Base-by-base conservation (phyloP, 2,888 invertebrate species). In the Mycalesis mineus region DNA sequence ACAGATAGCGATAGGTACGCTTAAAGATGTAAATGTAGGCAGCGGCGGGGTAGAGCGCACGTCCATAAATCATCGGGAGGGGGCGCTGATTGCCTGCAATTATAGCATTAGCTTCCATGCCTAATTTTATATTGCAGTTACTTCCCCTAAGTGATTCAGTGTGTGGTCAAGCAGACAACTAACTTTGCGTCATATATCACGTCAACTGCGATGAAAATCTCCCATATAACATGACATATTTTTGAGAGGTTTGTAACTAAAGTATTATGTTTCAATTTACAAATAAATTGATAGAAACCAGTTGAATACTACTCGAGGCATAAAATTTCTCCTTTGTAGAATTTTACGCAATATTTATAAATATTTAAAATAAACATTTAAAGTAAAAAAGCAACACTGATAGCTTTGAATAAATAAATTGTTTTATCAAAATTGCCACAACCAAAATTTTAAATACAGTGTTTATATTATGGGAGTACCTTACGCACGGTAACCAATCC, bases 91-190 rank as follows among this genome's bases (percentile, higher is more conserved):
- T 87, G 83, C 82, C 84, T 76, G 73, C 87, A 84, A 88, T 88
- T 89, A 87, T 80, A 78, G 86, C 80, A 85, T 88, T 88, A 87
- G 84, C 82, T 84, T 82, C 82, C 80, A 79, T 82, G 80, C 75
- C 81, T 86, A 84, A 87, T 88, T 88, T 82, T 80, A 77, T 77
- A 73, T 71, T 72, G 73, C 72, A 68, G 71, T 58, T 55, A 71
- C 71, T 71, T 72, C 72, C 70, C 72, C 55, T 51, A 60, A 62
- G 68, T 61, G 58, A 57, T 63, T 57, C 65, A 61, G 64, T 65
- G 60, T 67, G 72, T 67, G 77, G 77, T 75, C 75, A 79, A 77
- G 68, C 70, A 68, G 66, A 57, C 49, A 42, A 44, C 44, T 47
- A 47, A 47, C 29, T 14, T 45, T 47, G 33, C 11, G 14, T 5